Evolutionary conservation across 2,888 invertebrate species (phyloP).

Genomic region (Drosophila pegasa): DNA sequence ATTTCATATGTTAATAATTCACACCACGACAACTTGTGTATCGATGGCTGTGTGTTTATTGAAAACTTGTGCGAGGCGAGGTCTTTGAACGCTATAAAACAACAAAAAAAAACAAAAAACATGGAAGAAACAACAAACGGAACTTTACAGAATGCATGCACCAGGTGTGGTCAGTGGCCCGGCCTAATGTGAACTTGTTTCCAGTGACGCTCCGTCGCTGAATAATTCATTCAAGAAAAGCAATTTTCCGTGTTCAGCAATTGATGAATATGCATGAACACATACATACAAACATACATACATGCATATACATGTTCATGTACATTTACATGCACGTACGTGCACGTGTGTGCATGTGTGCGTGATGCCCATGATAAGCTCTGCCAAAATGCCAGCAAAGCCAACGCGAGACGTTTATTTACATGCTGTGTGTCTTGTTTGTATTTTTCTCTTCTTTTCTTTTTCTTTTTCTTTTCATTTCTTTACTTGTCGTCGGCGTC

Average conservation of each 20-base stretch:
- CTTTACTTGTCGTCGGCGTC: constrained; percentile 21
- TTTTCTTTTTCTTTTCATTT: constrained; percentile 2
- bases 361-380: constrained; percentile 44
- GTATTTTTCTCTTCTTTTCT: constrained; percentile 27
- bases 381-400: constrained; percentile 50
- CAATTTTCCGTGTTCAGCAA: constrained; percentile 60
- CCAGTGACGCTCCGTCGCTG: constrained; percentile 38
- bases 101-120: constrained; percentile 11
- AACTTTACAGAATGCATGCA: constrained; percentile 39
- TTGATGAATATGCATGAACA: constrained; percentile 72
- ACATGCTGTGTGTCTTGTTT: constrained; percentile 37
- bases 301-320: background rate
- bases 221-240: constrained; percentile 79
- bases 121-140: constrained; percentile 30
- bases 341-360: background rate
- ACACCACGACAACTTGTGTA: constrained; percentile 3
- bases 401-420: constrained; percentile 45
- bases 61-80: constrained; percentile 40
- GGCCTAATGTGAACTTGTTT: constrained; percentile 48
- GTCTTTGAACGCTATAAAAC: constrained; percentile 61
- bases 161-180: constrained; percentile 74
- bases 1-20: constrained; percentile 5
- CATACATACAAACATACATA: constrained; percentile 8
- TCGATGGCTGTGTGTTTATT: constrained; percentile 30
- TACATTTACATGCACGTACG: background rate